Evolutionary conservation across 92 coral and sea anemone genomes (phyloP).

Genomic region (Phenganax subtilis): DNA sequence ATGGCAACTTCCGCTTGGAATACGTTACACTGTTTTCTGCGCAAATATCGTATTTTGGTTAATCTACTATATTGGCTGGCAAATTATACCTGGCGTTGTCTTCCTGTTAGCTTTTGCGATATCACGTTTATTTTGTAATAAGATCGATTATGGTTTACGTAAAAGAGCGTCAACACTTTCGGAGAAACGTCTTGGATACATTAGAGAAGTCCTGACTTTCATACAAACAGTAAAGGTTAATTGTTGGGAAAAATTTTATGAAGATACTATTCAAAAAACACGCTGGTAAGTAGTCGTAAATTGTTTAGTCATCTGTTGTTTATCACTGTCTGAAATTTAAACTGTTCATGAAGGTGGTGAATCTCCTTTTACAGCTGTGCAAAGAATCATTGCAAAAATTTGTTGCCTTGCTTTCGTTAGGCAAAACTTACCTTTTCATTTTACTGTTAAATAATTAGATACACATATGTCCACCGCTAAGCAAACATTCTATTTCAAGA

Average conservation of each 20-base stretch:
- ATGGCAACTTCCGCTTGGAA: not conserved
- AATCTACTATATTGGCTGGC: constrained; percentile 22
- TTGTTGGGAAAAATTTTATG: constrained; percentile 10
- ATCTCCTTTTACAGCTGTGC: no score
- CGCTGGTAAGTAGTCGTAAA: constrained; percentile 2
- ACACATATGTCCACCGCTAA: no score
- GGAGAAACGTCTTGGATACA: constrained; percentile 7
- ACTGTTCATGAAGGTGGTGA: no score
- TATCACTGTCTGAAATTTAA: not conserved
- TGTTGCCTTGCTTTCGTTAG: no score
- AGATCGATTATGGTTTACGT: constrained; percentile 10
- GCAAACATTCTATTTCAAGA: no score
- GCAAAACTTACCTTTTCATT: no score
- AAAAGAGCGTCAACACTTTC: not conserved
- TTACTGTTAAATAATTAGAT: no score
- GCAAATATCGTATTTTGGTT: not conserved
- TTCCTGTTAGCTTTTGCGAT: constrained; percentile 2
- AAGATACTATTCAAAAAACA: not conserved
- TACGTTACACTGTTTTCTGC: not conserved
- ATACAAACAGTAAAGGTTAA: constrained; percentile 6
- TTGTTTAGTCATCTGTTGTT: no score
- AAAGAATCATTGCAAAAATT: no score
- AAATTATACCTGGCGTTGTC: not conserved
- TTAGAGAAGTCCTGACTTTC: not conserved
- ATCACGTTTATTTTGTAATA: not conserved